These are phyloP conservation scores for Chiloscyllium punctatum DNA, from an alignment of 2,797 vertebrate genomes.

Conservation along the genomic window DNA sequence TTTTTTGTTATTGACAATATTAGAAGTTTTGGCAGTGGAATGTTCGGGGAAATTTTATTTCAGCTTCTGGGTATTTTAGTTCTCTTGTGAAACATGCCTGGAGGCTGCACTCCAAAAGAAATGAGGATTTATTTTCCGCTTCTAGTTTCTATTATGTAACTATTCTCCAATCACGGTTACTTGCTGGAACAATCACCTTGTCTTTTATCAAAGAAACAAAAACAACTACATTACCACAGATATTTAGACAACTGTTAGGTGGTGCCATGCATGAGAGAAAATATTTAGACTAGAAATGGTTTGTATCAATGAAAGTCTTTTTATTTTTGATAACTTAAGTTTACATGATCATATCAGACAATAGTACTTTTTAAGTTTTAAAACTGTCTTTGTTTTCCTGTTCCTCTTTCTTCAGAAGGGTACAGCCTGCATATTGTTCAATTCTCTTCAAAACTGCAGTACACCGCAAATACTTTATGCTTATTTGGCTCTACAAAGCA, in stretches of 20 bases:
- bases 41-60: neutral
- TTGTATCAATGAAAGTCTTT: neutral
- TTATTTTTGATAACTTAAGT: neutral
- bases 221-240: neutral
- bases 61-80: neutral
- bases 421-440: neutral
- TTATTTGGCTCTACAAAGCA: neutral
- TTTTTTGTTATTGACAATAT: neutral
- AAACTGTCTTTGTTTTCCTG: neutral
- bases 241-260: neutral
- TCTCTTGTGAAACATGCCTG: neutral
- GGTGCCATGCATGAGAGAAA: neutral
- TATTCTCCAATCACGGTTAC: neutral
- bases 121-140: neutral
- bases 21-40: neutral
- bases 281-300: neutral
- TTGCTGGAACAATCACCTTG: neutral
- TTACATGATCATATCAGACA: neutral
- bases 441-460: slow-evolving; percentile 7
- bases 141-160: neutral
- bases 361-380: neutral
- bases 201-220: neutral
- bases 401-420: neutral
- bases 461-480: neutral
- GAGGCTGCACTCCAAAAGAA: neutral